A percentile compares a stretch with the other conserved stretches of the same genome.
phyloP scores from a whole-genome alignment of 64 coral and sea anemone genomes.

The Catalaphyllia jardinei region DNA sequence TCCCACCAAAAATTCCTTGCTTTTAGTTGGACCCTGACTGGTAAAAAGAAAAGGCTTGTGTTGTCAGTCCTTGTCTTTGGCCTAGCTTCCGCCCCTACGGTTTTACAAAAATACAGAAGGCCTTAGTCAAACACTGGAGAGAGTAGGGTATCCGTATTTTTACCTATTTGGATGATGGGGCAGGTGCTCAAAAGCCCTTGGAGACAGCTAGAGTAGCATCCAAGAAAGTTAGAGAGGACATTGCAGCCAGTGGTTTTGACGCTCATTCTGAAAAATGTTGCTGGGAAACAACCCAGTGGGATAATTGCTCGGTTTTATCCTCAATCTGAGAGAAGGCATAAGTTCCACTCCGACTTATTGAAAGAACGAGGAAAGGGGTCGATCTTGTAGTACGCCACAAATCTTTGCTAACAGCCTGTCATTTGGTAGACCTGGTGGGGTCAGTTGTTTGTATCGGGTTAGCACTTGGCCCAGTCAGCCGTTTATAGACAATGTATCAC shows the following conservation, averaged over 20 bases:
- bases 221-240: too few relatives aligned
- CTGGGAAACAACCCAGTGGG: too few relatives aligned
- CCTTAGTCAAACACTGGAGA: too few relatives aligned
- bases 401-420: constrained; percentile 4
- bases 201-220: too few relatives aligned
- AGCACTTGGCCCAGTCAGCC: constrained; percentile 60
- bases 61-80: not conserved
- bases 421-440: constrained; percentile 27
- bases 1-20: not conserved
- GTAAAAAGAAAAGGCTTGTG: not conserved
- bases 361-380: not conserved
- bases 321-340: constrained; percentile 41
- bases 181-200: too few relatives aligned
- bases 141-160: too few relatives aligned
- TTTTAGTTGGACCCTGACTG: not conserved
- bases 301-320: too few relatives aligned
- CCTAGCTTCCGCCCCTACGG: constrained; percentile 1
- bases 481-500: constrained; percentile 54
- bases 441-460: constrained; percentile 59
- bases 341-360: too few relatives aligned
- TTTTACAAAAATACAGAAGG: too few relatives aligned
- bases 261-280: too few relatives aligned
- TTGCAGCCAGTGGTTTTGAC: too few relatives aligned
- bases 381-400: not conserved
- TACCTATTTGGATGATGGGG: too few relatives aligned